phyloP scores from a whole-genome alignment of 2,113 vertebrate species.

The Heptranchias perlo region DNA sequence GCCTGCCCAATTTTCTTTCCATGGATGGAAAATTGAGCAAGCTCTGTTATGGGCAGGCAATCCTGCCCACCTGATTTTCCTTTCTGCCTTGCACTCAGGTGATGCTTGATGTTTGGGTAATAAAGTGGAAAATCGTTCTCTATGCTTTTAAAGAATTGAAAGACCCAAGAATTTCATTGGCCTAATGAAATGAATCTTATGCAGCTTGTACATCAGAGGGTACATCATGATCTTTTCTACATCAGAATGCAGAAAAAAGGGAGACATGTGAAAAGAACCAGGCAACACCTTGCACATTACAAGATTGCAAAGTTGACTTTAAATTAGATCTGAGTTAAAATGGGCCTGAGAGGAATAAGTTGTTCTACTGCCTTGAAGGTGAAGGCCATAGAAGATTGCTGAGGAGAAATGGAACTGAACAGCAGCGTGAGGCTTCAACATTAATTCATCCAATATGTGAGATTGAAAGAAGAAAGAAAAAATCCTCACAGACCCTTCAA shows the following conservation, averaged over 20 bases:
- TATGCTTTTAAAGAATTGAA: not conserved
- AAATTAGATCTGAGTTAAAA: not conserved
- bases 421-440: not conserved
- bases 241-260: not conserved
- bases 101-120: not conserved
- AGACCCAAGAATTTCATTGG: not conserved
- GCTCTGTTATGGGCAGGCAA: not conserved
- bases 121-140: too few relatives aligned
- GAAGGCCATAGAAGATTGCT: not conserved
- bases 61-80: too few relatives aligned
- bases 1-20: not conserved
- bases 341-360: not conserved
- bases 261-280: not conserved
- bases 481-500: not conserved
- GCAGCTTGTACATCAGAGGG: not conserved
- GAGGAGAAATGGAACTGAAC: not conserved
- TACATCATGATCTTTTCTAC: not conserved
- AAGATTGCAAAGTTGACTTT: not conserved
- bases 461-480: not conserved
- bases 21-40: not conserved
- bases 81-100: too few relatives aligned
- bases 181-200: not conserved
- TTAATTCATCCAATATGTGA: not conserved
- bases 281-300: not conserved
- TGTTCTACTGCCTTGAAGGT: not conserved